phyloP scores from a whole-genome alignment of 2,888 invertebrate genomes.

The Pristionchus japonicus region DNA sequence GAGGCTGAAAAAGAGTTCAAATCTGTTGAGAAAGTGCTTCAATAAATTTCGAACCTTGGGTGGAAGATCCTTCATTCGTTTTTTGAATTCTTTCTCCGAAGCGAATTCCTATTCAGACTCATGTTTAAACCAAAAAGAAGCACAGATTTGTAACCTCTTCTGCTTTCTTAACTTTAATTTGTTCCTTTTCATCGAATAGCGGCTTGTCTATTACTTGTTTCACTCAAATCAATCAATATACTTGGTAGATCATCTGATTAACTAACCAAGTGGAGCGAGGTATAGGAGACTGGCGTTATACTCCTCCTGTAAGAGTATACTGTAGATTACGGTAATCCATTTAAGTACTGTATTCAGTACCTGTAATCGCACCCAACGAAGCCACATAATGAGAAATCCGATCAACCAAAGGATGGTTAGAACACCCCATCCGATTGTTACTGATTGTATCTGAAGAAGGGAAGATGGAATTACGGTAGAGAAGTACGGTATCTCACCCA shows the following conservation, averaged over 20 bases:
- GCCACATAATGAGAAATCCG: neutral
- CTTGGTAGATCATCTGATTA: neutral
- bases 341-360: neutral
- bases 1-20: no score
- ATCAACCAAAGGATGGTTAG: neutral
- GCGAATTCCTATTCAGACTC: neutral
- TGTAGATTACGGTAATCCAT: neutral
- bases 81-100: neutral
- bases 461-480: neutral
- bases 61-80: neutral
- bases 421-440: neutral
- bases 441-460: neutral
- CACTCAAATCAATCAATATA: neutral
- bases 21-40: no score
- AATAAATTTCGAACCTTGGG: neutral
- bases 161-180: neutral
- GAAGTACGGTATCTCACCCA: conserved; percentile 7
- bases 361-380: neutral
- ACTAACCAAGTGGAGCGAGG: neutral
- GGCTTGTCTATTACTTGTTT: neutral
- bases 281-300: neutral
- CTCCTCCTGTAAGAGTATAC: neutral
- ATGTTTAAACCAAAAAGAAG: neutral
- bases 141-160: neutral
- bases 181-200: neutral